Conservation (phyloP, 2,113 vertebrate species). For the Eptesicus fuscus region DNA sequence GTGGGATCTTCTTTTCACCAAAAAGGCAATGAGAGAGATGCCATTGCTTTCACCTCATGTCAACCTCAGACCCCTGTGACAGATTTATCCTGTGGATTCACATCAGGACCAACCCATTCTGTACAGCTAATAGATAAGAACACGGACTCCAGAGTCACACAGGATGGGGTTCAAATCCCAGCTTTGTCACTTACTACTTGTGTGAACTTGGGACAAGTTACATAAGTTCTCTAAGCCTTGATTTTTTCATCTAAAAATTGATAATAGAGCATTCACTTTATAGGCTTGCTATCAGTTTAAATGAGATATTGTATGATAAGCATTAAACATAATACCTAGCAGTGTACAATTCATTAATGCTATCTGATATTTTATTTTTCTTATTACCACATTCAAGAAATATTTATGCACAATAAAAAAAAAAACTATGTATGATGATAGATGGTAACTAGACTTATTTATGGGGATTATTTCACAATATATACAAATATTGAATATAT, state of each 20-base stretch:
- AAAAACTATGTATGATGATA: neutral
- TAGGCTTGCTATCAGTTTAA: neutral
- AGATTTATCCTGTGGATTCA: neutral
- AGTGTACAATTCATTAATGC: neutral
- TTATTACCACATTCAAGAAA: neutral
- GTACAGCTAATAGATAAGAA: neutral
- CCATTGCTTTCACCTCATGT: neutral
- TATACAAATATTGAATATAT: neutral
- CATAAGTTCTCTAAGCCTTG: neutral
- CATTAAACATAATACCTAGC: neutral
- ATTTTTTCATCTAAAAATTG: neutral
- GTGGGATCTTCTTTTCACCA: neutral
- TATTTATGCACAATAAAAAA: neutral
- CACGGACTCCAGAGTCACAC: neutral
- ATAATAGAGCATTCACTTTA: neutral
- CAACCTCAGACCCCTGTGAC: neutral
- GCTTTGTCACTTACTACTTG: too few relatives aligned
- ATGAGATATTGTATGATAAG: neutral
- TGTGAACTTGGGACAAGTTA: neutral
- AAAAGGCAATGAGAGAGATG: neutral
- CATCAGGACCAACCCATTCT: neutral
- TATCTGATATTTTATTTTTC: neutral
- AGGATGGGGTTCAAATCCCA: neutral
- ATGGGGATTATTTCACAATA: neutral
- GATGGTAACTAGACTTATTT: neutral